These are phyloP conservation scores for Arenicola marina DNA, from an alignment of 2,888 invertebrate genomes.

Conservation along the genomic window DNA sequence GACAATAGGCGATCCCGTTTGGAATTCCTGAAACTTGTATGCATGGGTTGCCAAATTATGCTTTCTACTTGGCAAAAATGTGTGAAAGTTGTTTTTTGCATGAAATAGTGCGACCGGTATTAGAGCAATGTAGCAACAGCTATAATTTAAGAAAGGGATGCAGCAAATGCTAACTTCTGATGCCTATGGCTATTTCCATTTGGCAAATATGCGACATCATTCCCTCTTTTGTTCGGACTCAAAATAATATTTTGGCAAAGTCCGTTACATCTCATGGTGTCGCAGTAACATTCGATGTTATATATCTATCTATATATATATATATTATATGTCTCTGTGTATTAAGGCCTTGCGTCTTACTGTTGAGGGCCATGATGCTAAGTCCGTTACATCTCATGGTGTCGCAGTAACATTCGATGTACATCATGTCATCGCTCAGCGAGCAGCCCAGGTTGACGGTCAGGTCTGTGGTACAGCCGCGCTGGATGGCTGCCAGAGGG, in stretches of 20 bases:
- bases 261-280: slow-evolving; percentile 30
- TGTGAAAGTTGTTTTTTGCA: no score
- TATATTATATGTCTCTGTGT: no score
- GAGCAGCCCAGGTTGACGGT: slow-evolving; percentile 11
- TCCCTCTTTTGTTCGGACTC: no score
- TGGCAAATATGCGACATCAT: no score
- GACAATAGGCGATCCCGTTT: background rate
- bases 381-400: slow-evolving; percentile 31
- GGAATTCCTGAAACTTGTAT: no score
- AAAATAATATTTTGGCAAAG: no score
- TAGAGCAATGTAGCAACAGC: background rate
- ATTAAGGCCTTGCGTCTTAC: no score
- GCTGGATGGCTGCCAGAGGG: background rate
- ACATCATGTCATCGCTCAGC: slow-evolving; percentile 1
- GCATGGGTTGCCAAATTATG: no score
- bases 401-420: slow-evolving; percentile 29
- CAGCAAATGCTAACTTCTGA: no score
- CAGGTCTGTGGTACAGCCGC: background rate
- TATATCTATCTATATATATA: no score
- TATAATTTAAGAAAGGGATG: background rate
- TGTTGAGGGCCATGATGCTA: slow-evolving; percentile 24
- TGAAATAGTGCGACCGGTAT: background rate
- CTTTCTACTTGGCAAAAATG: no score
- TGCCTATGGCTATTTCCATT: no score
- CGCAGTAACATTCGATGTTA: slow-evolving; percentile 29